These are phyloP conservation scores for Tubulanus polymorphus DNA, from an alignment of 2,888 invertebrate species.

Conservation along the genomic window DNA sequence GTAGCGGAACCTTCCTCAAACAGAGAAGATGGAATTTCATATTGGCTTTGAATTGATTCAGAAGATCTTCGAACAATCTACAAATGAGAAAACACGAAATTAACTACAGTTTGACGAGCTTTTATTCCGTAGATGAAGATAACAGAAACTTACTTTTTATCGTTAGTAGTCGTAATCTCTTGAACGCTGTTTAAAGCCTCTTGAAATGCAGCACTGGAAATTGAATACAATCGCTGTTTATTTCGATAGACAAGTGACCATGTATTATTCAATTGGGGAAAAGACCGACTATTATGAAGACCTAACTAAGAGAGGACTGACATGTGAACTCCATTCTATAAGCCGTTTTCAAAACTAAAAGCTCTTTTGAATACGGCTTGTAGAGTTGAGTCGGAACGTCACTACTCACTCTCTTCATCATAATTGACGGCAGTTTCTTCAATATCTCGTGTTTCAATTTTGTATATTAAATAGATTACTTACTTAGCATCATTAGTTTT, in stretches of 20 bases:
- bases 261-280: too few relatives aligned
- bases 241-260: too few relatives aligned
- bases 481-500: conserved; percentile 66
- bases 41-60: conserved; percentile 46
- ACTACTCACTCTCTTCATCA: background rate
- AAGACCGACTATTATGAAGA: background rate
- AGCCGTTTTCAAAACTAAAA: too few relatives aligned
- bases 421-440: background rate
- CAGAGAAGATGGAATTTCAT: conserved; percentile 53
- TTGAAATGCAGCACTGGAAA: conserved; percentile 65
- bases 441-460: too few relatives aligned
- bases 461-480: conserved; percentile 24
- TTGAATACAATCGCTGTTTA: conserved; percentile 4
- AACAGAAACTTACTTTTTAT: conserved; percentile 37
- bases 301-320: too few relatives aligned
- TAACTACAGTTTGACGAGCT: background rate
- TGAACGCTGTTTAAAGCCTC: conserved; percentile 62
- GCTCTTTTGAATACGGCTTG: too few relatives aligned
- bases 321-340: too few relatives aligned
- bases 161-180: conserved; percentile 32
- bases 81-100: background rate
- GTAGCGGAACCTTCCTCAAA: conserved; percentile 26
- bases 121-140: background rate
- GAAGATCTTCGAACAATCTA: conserved; percentile 45
- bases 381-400: background rate